phyloP scores from a whole-genome alignment of 2,888 invertebrate species.

The Scaptomyza parva region DNA sequence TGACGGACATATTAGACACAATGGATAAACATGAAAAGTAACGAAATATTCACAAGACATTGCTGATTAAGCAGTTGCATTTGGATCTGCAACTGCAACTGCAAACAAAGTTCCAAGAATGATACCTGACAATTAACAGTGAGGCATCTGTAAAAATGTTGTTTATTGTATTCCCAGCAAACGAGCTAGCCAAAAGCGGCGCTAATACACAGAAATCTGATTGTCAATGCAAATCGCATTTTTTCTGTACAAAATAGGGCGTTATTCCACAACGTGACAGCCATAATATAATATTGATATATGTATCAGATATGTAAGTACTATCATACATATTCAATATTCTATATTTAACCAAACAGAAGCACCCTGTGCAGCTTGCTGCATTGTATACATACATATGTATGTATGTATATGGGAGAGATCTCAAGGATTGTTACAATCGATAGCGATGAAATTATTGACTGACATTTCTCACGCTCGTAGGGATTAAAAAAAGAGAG shows the following conservation, averaged over 20 bases:
- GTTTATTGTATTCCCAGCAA: slow-evolving; percentile 19
- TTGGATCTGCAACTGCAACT: slow-evolving; percentile 31
- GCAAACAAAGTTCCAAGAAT: slow-evolving; percentile 42
- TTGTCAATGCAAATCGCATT: slow-evolving; percentile 67
- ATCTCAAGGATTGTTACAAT: slow-evolving; percentile 73
- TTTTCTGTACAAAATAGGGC: slow-evolving; percentile 58
- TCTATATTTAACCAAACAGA: slow-evolving; percentile 5
- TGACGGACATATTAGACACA: slow-evolving; percentile 39
- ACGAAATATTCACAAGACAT: slow-evolving; percentile 17
- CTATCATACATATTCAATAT: not conserved
- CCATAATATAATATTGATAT: slow-evolving; percentile 42
- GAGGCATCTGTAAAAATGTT: slow-evolving; percentile 32
- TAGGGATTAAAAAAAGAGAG: slow-evolving; percentile 10
- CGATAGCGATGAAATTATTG: slow-evolving; percentile 74
- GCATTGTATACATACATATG: slow-evolving; percentile 13
- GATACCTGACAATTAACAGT: slow-evolving; percentile 43
- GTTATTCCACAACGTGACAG: slow-evolving; percentile 68
- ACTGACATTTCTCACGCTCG: slow-evolving; percentile 79
- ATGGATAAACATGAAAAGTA: slow-evolving; percentile 30
- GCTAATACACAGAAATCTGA: slow-evolving; percentile 51
- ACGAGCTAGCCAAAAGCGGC: slow-evolving; percentile 32
- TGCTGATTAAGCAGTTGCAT: slow-evolving; percentile 39
- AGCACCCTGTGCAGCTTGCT: slow-evolving; percentile 16
- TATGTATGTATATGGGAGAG: slow-evolving; percentile 43
- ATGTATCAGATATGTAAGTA: not conserved